phyloP scores from a whole-genome alignment of 2,797 vertebrate genomes.

The Malacoraja senta region DNA sequence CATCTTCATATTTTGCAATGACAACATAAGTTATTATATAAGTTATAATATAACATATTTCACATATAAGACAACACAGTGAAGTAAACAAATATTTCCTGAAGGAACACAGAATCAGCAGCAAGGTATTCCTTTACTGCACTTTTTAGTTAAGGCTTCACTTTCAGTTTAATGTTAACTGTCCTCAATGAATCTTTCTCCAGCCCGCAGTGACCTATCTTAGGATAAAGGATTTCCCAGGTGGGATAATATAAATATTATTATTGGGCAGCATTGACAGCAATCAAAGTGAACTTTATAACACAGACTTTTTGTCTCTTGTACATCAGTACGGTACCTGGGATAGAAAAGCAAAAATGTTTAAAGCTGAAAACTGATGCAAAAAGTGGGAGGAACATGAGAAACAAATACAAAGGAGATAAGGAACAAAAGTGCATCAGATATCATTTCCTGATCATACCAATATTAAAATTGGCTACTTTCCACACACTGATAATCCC shows the following conservation, averaged over 20 bases:
- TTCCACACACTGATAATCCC: neutral
- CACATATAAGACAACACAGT: neutral
- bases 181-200: neutral
- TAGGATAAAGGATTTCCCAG: neutral
- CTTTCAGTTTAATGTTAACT: neutral
- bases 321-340: neutral
- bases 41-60: no score
- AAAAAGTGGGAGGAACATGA: neutral
- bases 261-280: neutral
- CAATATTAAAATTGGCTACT: neutral
- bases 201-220: neutral
- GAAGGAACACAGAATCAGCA: neutral
- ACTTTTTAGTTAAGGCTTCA: neutral
- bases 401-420: neutral
- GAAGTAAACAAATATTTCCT: neutral
- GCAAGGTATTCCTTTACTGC: neutral
- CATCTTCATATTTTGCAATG: neutral
- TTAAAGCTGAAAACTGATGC: neutral
- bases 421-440: neutral
- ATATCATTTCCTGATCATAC: neutral
- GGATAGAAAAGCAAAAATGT: neutral
- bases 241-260: neutral
- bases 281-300: neutral
- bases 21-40: no score
- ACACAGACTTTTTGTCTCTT: neutral